Conservation (phyloP, 2,113 vertebrate genomes). For the Zapornia atra region DNA sequence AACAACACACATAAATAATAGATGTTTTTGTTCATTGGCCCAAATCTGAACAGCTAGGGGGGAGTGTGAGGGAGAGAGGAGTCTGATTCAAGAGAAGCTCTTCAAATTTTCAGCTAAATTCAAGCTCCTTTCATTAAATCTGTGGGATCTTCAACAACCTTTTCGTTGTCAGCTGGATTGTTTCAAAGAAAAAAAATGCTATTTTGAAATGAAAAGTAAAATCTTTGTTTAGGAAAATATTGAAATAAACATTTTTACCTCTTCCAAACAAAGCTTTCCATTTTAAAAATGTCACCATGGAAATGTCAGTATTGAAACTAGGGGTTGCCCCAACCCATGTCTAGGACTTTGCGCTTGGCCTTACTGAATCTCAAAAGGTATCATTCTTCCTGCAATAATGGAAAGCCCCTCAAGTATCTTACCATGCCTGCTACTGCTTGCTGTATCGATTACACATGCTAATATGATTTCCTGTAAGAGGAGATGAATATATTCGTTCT, state of each 20-base stretch:
- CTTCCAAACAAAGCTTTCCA: neutral
- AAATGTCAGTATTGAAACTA: neutral
- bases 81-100: neutral
- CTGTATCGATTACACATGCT: neutral
- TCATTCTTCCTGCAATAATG: neutral
- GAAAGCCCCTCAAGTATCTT: neutral
- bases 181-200: neutral
- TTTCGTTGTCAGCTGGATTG: neutral
- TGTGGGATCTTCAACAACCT: neutral
- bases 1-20: neutral
- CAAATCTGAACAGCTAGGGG: neutral
- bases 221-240: neutral
- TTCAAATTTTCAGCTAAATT: neutral
- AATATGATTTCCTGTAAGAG: constrained; percentile 20
- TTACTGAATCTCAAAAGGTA: neutral
- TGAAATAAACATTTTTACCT: neutral
- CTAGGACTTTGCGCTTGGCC: too few relatives aligned
- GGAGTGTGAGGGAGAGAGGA: neutral
- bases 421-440: neutral
- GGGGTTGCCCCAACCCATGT: too few relatives aligned
- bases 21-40: neutral
- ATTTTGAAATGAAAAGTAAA: neutral
- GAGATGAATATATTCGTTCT: neutral
- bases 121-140: neutral
- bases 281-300: neutral